Conservation (phyloP, 2,888 invertebrate species). For the Drosophila nigritarsus region DNA sequence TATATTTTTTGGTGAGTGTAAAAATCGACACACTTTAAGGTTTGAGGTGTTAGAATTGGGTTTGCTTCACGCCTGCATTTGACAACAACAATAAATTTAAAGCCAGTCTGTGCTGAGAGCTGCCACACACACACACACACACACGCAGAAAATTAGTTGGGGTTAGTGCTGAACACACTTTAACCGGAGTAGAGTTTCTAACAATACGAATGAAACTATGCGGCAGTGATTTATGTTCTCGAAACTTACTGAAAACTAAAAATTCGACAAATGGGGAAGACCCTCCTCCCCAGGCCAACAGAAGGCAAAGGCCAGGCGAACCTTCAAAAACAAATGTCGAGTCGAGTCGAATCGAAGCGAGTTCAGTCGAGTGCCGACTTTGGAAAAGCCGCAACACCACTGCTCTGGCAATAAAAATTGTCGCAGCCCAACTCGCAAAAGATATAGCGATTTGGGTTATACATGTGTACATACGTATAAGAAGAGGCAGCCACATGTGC, state of each 20-base stretch:
- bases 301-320: constrained; percentile 57
- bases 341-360: constrained; percentile 7
- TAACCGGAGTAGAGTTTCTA: constrained; percentile 25
- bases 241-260: constrained; percentile 46
- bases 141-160: constrained; percentile 51
- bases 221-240: constrained; percentile 67
- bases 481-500: constrained; percentile 58
- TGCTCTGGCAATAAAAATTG: constrained; percentile 58
- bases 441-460: constrained; percentile 39
- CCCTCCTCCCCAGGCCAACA: constrained; percentile 18
- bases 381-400: constrained; percentile 59
- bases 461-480: constrained; percentile 9
- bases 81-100: constrained; percentile 72
- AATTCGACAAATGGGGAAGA: constrained; percentile 8
- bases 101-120: constrained; percentile 55
- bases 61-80: constrained; percentile 57
- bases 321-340: constrained; percentile 70
- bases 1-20: background rate
- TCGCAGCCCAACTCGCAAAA: constrained; percentile 34
- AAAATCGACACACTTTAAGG: background rate
- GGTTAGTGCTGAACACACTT: constrained; percentile 22
- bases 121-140: constrained; percentile 18
- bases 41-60: constrained; percentile 23
- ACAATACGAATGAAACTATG: constrained; percentile 5
- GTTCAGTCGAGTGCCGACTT: constrained; percentile 12